A percentile compares a stretch with the other conserved stretches of the same genome.
phyloP scores from a whole-genome alignment of 2,888 invertebrate species.

The Scelioninae gen. 2 region DNA sequence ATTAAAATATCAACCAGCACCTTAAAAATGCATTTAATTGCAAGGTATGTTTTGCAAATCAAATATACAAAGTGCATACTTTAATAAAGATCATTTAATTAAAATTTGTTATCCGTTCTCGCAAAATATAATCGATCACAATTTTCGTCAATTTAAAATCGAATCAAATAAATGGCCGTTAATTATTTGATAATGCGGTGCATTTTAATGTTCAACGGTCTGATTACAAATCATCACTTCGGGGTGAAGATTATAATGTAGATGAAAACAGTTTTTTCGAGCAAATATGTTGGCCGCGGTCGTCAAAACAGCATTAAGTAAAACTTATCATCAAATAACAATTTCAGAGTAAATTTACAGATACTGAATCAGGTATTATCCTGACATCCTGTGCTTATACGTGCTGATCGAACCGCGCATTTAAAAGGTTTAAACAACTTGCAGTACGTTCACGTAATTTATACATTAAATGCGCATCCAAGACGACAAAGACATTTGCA shows the following conservation, averaged over 20 bases:
- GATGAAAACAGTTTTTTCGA: constrained; percentile 3
- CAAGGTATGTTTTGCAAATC: no score
- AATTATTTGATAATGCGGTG: constrained; percentile 4
- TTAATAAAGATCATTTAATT: no score
- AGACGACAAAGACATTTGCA: constrained; percentile 44
- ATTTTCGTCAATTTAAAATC: no score
- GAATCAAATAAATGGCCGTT: no score
- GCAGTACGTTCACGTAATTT: constrained; percentile 43
- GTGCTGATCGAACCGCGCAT: constrained; percentile 32
- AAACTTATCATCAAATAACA: constrained; percentile 36
- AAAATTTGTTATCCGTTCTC: no score
- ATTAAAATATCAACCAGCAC: no score
- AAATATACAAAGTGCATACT: no score
- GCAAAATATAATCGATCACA: no score
- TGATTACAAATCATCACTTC: not conserved
- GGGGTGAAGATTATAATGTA: constrained; percentile 13
- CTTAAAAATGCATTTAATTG: no score
- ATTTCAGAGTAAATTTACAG: constrained; percentile 22
- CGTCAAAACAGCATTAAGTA: constrained; percentile 23
- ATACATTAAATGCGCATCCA: constrained; percentile 34
- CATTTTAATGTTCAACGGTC: not conserved
- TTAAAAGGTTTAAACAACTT: constrained; percentile 28
- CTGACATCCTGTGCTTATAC: constrained; percentile 24
- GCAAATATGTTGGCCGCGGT: not conserved
- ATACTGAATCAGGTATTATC: constrained; percentile 13